Evolutionary conservation across 2,113 vertebrate genomes (phyloP).

Genomic region (Nannobrachium achirus): DNA sequence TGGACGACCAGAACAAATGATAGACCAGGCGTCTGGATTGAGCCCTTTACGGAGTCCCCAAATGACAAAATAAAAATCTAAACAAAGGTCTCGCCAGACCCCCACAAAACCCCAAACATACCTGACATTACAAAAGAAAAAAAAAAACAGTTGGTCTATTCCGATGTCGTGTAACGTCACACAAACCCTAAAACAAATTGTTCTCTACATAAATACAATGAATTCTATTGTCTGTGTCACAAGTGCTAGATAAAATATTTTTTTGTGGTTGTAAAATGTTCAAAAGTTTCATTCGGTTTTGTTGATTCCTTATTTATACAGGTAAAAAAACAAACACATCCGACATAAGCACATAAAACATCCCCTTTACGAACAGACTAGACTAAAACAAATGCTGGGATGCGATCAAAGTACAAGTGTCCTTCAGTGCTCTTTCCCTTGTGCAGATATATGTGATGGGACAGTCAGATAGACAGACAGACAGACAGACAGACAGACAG

Average conservation of each 20-base stretch:
- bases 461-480: conserved; percentile 23
- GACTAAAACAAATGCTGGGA: conserved; percentile 42
- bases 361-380: conserved; percentile 47
- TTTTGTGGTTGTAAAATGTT: conserved; percentile 78
- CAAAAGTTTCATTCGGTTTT: conserved; percentile 81
- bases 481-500: conserved; percentile 72
- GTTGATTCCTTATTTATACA: conserved; percentile 74
- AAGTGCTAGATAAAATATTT: conserved; percentile 85
- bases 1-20: conserved; percentile 64
- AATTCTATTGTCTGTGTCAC: conserved; percentile 84
- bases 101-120: conserved; percentile 48
- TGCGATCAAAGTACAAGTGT: conserved; percentile 66
- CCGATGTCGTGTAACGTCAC: conserved; percentile 66
- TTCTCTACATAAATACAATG: conserved; percentile 90
- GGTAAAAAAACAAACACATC: conserved; percentile 81
- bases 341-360: conserved; percentile 74
- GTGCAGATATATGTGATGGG: conserved; percentile 68
- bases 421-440: conserved; percentile 76
- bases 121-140: conserved; percentile 10
- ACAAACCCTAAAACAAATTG: conserved; percentile 74
- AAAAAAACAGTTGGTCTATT: conserved; percentile 69
- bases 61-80: conserved; percentile 51
- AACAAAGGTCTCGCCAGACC: conserved; percentile 47
- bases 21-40: conserved; percentile 69
- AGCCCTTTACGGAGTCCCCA: conserved; percentile 76